These are phyloP conservation scores for Thymallus thymallus DNA, from an alignment of 2,113 vertebrate species.

Conservation along the genomic window DNA sequence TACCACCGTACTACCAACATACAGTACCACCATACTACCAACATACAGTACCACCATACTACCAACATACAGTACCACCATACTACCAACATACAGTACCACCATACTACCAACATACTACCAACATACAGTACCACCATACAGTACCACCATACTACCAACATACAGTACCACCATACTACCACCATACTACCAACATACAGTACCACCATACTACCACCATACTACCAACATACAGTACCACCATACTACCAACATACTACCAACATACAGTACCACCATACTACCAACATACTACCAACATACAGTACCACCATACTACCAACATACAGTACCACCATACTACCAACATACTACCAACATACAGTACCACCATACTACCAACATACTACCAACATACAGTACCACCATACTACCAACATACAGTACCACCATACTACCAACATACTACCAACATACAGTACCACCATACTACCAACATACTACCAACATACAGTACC, in stretches of 20 bases:
- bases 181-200: too few species aligned
- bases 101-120: not conserved
- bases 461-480: not conserved
- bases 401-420: not conserved
- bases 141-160: not conserved
- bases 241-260: not conserved
- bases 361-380: not conserved
- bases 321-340: too few species aligned
- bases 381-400: too few species aligned
- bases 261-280: too few species aligned
- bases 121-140: too few species aligned
- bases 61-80: too few species aligned
- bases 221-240: too few species aligned
- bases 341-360: too few species aligned
- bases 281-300: too few species aligned
- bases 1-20: too few species aligned
- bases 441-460: too few species aligned
- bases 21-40: not conserved
- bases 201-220: not conserved
- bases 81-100: not conserved
- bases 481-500: too few species aligned
- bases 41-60: not conserved
- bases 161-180: not conserved
- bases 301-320: not conserved
- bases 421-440: not conserved